Conservation (phyloP, 2,888 invertebrate genomes). For the Campoplex capitator region DNA sequence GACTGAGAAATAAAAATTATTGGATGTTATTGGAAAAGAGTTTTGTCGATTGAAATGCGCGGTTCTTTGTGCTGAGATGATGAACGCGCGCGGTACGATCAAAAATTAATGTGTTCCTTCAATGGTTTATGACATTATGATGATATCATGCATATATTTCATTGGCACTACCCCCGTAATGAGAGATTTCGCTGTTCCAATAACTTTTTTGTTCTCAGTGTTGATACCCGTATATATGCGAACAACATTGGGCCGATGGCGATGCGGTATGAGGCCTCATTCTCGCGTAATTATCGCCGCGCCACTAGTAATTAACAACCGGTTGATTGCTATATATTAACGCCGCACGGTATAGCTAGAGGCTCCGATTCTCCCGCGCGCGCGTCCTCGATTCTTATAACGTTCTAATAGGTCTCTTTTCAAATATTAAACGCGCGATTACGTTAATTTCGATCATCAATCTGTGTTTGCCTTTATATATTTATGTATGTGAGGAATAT, state of each 20-base stretch:
- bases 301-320: conserved; percentile 79
- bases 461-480: neutral
- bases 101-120: too few species aligned
- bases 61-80: too few species aligned
- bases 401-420: neutral
- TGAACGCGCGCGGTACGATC: too few species aligned
- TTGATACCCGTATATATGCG: too few species aligned
- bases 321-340: conserved; percentile 80
- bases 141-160: too few species aligned
- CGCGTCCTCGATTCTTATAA: neutral
- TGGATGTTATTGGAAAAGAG: too few species aligned
- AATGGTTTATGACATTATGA: too few species aligned
- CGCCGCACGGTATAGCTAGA: conserved; percentile 60
- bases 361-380: conserved; percentile 50
- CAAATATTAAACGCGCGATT: conserved; percentile 34
- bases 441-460: conserved; percentile 17
- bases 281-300: conserved; percentile 78
- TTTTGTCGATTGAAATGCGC: too few species aligned
- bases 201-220: too few species aligned
- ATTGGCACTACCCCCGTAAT: too few species aligned
- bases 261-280: conserved; percentile 31
- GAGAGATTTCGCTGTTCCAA: too few species aligned
- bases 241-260: neutral
- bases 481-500: neutral
- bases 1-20: too few species aligned